A percentile compares a stretch with the other conserved stretches of the same genome.
Evolutionary conservation across 2,113 vertebrate genomes (phyloP).

Genomic region (Sinocyclocheilus anshuiensis): DNA sequence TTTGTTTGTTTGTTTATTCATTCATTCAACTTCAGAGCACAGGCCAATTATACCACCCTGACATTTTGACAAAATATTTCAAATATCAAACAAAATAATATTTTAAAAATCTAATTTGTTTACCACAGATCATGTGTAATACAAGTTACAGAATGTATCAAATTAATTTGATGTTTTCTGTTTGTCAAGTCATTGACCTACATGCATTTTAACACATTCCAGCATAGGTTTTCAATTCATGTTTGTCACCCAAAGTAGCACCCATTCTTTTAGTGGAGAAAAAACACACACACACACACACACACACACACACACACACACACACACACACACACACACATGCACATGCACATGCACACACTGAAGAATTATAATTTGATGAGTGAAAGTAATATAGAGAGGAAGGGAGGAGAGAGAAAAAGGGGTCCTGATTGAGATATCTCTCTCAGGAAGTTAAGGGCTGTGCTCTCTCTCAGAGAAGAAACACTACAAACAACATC

Average conservation of each 20-base stretch:
- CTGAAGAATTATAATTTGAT: not conserved
- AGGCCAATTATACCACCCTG: no score
- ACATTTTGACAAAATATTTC: no score
- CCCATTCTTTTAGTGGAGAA: not conserved
- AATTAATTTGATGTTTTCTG: no score
- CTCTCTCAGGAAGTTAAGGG: conserved; percentile 33
- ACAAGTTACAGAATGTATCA: no score
- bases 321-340: not conserved
- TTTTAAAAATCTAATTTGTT: no score
- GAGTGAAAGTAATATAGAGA: not conserved
- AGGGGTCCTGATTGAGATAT: conserved; percentile 40
- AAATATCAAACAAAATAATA: no score
- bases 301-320: not conserved
- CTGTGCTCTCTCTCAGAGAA: not conserved
- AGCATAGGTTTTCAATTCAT: not conserved
- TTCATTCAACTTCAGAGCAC: no score
- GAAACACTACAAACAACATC: conserved; percentile 20
- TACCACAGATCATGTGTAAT: no score
- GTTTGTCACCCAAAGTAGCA: not conserved
- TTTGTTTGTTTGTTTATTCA: no score
- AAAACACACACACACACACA: not conserved
- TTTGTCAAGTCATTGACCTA: no score
- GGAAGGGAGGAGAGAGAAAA: not conserved
- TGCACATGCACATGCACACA: no score
- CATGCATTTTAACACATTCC: no score